Percentiles rank a stretch among this genome's conserved stretches.
These are phyloP conservation scores for Fragum sueziense DNA, from an alignment of 2,888 invertebrate species.

Conservation along the genomic window DNA sequence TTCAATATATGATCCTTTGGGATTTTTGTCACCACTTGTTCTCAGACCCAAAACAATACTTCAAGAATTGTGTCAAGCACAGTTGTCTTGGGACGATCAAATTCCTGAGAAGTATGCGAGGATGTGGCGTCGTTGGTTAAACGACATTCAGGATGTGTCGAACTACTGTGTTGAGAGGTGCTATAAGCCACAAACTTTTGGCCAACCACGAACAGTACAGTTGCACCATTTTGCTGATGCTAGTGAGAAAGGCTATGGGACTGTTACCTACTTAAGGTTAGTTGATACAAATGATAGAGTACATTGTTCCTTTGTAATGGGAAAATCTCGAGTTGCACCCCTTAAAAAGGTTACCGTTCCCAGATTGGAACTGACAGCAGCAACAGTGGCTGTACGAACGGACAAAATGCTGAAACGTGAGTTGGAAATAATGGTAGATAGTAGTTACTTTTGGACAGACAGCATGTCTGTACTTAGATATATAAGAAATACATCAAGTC, in stretches of 20 bases:
- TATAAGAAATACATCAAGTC: constrained; percentile 55
- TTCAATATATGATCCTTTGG: constrained; percentile 59
- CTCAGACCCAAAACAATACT: constrained; percentile 53
- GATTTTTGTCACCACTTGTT: constrained; percentile 58
- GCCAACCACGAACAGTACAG: constrained; percentile 21
- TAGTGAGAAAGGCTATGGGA: constrained; percentile 48
- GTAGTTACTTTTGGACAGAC: constrained; percentile 61
- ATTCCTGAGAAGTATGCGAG: constrained; percentile 29
- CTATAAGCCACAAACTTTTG: constrained; percentile 50
- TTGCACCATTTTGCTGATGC: constrained; percentile 59
- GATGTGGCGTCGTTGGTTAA: constrained; percentile 53
- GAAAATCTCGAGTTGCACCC: constrained; percentile 59
- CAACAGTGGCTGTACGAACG: constrained; percentile 40
- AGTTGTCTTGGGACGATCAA: constrained; percentile 58
- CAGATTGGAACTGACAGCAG: constrained; percentile 60
- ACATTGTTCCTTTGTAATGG: constrained; percentile 55
- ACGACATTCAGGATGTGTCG: constrained; percentile 22
- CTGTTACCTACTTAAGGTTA: constrained; percentile 53
- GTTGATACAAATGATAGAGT: constrained; percentile 28
- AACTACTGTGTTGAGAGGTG: constrained; percentile 26
- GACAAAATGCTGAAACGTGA: constrained; percentile 24
- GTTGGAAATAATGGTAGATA: constrained; percentile 23
- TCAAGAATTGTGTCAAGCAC: constrained; percentile 54
- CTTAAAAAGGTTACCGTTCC: constrained; percentile 57
- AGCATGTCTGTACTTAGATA: constrained; percentile 61